phyloP scores from a whole-genome alignment of 2,113 vertebrate species.

The Solea senegalensis region DNA sequence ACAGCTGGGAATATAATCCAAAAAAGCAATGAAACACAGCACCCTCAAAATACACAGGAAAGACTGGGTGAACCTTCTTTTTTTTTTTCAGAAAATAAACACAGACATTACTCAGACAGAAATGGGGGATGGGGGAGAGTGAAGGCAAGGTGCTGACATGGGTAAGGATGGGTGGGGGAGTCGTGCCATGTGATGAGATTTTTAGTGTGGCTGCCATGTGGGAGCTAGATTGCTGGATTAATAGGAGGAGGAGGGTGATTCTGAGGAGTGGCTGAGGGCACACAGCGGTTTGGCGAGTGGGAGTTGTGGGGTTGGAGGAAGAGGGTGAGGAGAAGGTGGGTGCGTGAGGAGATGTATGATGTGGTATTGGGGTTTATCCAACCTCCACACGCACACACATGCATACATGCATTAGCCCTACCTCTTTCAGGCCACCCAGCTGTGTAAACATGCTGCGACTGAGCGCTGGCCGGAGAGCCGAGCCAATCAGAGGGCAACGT shows the following conservation, averaged over 20 bases:
- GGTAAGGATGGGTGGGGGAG: conserved; percentile 35
- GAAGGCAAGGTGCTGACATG: conserved; percentile 70
- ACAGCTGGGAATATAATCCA: conserved; percentile 39
- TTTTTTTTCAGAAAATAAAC: conserved; percentile 67
- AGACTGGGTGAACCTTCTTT: conserved; percentile 26
- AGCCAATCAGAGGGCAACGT: conserved; percentile 45
- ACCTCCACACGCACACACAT: conserved; percentile 22
- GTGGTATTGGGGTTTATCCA: conserved; percentile 67
- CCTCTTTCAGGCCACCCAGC: conserved; percentile 63
- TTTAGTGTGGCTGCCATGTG: conserved; percentile 29
- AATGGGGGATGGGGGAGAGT: neutral
- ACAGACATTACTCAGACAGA: conserved; percentile 60
- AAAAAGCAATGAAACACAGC: conserved; percentile 61
- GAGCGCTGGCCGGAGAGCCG: conserved; percentile 13
- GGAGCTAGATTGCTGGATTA: conserved; percentile 43
- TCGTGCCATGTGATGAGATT: conserved; percentile 31
- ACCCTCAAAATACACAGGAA: conserved; percentile 58
- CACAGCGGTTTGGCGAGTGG: conserved; percentile 36
- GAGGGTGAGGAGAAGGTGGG: neutral
- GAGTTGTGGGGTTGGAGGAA: conserved; percentile 23
- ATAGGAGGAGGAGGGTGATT: conserved; percentile 38
- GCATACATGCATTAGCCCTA: conserved; percentile 40
- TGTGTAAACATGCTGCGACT: conserved; percentile 61
- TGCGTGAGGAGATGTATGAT: conserved; percentile 63
- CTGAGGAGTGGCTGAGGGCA: conserved; percentile 28